Base-by-base conservation (phyloP, 1,140 invertebrate genomes). In the Pemphigus obesinymphae region DNA sequence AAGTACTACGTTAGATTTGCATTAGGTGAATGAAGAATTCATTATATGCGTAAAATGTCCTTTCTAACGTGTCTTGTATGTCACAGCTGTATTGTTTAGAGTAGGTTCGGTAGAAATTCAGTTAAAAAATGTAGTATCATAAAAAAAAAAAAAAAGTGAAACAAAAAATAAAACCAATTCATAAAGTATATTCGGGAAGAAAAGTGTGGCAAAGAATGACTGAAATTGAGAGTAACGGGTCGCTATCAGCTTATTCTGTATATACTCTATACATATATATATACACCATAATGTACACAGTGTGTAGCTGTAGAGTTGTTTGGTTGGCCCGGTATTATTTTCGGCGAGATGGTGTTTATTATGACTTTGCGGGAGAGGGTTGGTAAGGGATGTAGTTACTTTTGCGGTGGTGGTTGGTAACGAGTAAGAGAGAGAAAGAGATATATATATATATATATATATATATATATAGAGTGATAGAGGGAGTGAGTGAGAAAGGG, bases 311-410 rank as follows among this genome's bases (percentile, higher is more conserved):
- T 58, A n/a, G n/a, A n/a, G 50, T 34, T 78, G 31, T 78, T 78
- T 58, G n/a, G n/a, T 3, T 58, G 29, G 20, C 37, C n/a, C 50
- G 34, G 48, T 75, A 20, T 75, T 78, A 58, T 78, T 55, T 55
- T 78, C 75, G 29, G 50, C 53, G 75, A 78, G 34, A 58, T 40
- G 75, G 75, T 78, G 75, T 78, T 78, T 78, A 78, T 78, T 58
- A 78, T 40, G 34, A 11, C 10, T 76, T 31, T 50, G 26, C 20
- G 72, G 72, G 50, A 1, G 45, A 50, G 20, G 50, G 20, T 2
- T 15, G 61, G 4, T 17, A 7, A 15, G 3, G 40, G 40, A 2
- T 3, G 20, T 0, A 17, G 58, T 31, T n/a, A n/a, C n/a, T n/a
- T n/a, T n/a, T n/a, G n/a, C 29, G 61, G 34, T 13, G 48, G 45